Conservation (phyloP, 1,140 invertebrate genomes). For the Macrobrachium rosenbergii region DNA sequence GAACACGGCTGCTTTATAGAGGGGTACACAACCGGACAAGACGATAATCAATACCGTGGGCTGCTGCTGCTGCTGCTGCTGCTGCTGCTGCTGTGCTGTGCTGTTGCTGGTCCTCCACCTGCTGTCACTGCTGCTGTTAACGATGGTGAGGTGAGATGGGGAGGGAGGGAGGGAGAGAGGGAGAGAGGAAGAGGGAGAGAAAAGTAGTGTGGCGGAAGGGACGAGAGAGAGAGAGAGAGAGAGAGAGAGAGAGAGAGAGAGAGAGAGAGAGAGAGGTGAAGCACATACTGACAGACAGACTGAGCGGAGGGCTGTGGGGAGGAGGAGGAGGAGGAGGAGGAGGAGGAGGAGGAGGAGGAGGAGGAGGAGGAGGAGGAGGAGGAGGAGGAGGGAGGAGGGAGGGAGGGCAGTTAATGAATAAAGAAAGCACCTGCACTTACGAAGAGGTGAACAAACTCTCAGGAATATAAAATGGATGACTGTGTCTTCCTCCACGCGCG, state of each 20-base stretch:
- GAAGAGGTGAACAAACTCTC: too few relatives aligned
- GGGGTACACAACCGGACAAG: not conserved
- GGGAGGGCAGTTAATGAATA: not conserved
- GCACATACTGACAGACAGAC: too few relatives aligned
- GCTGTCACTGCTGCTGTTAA: not conserved
- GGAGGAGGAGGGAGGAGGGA: not conserved
- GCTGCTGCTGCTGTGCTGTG: too few relatives aligned
- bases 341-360: slow-evolving; percentile 2
- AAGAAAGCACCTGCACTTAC: too few relatives aligned
- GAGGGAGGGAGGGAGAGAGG: not conserved
- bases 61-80: too few relatives aligned
- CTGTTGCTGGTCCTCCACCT: too few relatives aligned
- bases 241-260: not conserved
- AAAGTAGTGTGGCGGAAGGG: too few relatives aligned
- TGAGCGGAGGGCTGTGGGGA: too few relatives aligned
- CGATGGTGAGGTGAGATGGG: not conserved
- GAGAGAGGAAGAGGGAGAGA: not conserved
- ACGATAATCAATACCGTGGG: slow-evolving; percentile 10
- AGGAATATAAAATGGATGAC: too few relatives aligned
- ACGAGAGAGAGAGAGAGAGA: not conserved
- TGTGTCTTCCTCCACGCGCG: too few relatives aligned
- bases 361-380: not conserved
- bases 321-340: not conserved
- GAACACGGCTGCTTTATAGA: not conserved
- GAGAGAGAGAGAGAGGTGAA: too few relatives aligned